Base-by-base conservation (phyloP, 2,888 invertebrate genomes). In the Ophioninae sp. region DNA sequence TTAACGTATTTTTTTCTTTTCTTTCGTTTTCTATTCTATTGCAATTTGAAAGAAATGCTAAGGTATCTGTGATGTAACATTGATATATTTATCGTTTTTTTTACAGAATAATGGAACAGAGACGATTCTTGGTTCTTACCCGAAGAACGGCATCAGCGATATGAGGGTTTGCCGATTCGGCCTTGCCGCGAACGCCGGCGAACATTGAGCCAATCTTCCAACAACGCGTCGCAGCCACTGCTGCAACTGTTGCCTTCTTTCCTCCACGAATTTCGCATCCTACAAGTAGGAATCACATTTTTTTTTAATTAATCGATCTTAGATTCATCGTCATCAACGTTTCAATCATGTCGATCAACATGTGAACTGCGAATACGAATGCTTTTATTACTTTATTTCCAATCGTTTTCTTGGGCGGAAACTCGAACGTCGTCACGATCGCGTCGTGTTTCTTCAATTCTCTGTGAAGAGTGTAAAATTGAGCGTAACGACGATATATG, bases 341-440 rank as follows among this genome's bases (percentile, higher is more conserved):
- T 39, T 67, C 44, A 51, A 81, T 65, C 51, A 71, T 9, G 44
- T 17, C 58, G 59, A 39, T 23, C 30, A 71, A 10, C 67, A 37
- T 76, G 61, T 6, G 59, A 72, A n/a, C 37, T 72, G 39, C 13
- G 10, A 65, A 41, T 59, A 56, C 37, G 23, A 3, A 30, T 63
- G 3, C 0, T 1, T 0, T 10, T 85, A 23, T 90, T 93, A 97
- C 98, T 95, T 97, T 97, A 93, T 98, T 98, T 41, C 98, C 97
- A 88, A 99, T 95, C 80, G 97, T 96, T 93, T 98, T 99, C 93
- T 99, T 99, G 0, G 98, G 98, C 9, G 99, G 99, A 93, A 99
- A 98, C 91, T 97, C 97, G 91, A 98, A 97, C 6, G 95, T 95
- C 23, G 96, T 95, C 74, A 98, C 95, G 81, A 96, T 94, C 0